phyloP scores from a whole-genome alignment of 2,888 invertebrate genomes.

The Temnothorax rugatulus region DNA sequence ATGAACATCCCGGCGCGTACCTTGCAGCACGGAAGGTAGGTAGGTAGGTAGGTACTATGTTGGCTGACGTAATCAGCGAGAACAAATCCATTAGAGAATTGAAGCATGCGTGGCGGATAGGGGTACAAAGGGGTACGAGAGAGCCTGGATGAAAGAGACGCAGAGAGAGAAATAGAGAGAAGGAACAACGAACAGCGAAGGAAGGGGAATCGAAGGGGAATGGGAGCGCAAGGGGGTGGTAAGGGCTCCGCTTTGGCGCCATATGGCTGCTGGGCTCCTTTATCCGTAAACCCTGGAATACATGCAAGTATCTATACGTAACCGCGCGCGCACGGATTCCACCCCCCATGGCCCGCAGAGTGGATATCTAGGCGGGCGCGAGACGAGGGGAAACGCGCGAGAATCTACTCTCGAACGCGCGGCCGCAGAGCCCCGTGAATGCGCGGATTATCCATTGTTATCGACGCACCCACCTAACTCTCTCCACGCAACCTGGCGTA shows the following conservation, averaged over 20 bases:
- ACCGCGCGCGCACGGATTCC: slow-evolving; percentile 48
- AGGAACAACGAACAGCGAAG: slow-evolving; percentile 31
- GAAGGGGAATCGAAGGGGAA: slow-evolving; percentile 23
- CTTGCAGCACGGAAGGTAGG: neutral
- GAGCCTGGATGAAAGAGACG: slow-evolving; percentile 11
- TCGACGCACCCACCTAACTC: slow-evolving; percentile 63
- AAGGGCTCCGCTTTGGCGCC: slow-evolving; percentile 71
- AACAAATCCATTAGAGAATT: slow-evolving; percentile 79
- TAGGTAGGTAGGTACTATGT: slow-evolving; percentile 24
- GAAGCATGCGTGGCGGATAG: slow-evolving; percentile 62
- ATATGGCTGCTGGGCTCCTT: slow-evolving; percentile 77
- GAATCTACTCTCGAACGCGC: slow-evolving; percentile 77
- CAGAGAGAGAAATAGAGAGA: slow-evolving; percentile 48
- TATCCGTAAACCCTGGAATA: slow-evolving; percentile 68
- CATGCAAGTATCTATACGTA: slow-evolving; percentile 70
- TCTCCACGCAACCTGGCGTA: slow-evolving; percentile 63
- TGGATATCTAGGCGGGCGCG: slow-evolving; percentile 63
- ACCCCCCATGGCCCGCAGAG: slow-evolving; percentile 36
- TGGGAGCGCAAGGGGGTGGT: slow-evolving; percentile 59
- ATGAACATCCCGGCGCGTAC: slow-evolving; percentile 61
- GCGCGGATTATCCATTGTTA: slow-evolving; percentile 81
- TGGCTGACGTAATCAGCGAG: slow-evolving; percentile 68
- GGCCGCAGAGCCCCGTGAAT: slow-evolving; percentile 75
- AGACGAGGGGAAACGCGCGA: slow-evolving; percentile 66
- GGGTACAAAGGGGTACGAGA: slow-evolving; percentile 46